Conservation (phyloP, 2,888 invertebrate genomes). For the Callinectes sapidus region DNA sequence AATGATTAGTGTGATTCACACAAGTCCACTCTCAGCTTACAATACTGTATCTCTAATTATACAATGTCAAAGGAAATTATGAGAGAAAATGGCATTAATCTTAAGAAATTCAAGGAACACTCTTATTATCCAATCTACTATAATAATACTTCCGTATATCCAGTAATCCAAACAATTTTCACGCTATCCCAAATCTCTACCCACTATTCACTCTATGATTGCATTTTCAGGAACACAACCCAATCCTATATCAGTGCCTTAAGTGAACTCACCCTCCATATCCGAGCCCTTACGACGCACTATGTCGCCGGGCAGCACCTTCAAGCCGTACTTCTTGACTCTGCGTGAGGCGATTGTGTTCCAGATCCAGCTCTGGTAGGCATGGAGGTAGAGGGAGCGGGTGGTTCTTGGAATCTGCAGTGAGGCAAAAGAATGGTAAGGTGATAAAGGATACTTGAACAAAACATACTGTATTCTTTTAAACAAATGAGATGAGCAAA, state of each 20-base stretch:
- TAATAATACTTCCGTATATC: too few relatives aligned
- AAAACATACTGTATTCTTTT: too few relatives aligned
- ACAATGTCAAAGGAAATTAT: too few relatives aligned
- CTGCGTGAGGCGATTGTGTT: conserved; percentile 88
- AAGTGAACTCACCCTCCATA: background rate
- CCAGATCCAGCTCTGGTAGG: conserved; percentile 96
- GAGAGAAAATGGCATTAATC: too few relatives aligned
- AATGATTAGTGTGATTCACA: background rate
- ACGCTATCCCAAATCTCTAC: too few relatives aligned
- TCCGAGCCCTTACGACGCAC: conserved; percentile 73
- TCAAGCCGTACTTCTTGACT: conserved; percentile 82
- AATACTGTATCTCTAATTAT: too few relatives aligned
- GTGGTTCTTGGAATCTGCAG: conserved; percentile 81
- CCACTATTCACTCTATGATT: too few relatives aligned
- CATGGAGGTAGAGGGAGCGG: conserved; percentile 92
- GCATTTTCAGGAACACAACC: background rate
- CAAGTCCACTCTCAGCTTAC: too few relatives aligned
- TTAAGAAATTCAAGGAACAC: too few relatives aligned
- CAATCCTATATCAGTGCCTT: background rate
- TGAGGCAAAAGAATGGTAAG: conserved; percentile 79
- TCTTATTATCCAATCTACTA: too few relatives aligned
- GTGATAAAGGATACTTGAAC: background rate
- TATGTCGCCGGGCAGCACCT: conserved; percentile 85
- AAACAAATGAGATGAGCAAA: too few relatives aligned
- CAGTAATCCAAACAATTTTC: too few relatives aligned